Base-by-base conservation (phyloP, 2,797 vertebrate genomes). In the Rhinophrynus dorsalis region DNA sequence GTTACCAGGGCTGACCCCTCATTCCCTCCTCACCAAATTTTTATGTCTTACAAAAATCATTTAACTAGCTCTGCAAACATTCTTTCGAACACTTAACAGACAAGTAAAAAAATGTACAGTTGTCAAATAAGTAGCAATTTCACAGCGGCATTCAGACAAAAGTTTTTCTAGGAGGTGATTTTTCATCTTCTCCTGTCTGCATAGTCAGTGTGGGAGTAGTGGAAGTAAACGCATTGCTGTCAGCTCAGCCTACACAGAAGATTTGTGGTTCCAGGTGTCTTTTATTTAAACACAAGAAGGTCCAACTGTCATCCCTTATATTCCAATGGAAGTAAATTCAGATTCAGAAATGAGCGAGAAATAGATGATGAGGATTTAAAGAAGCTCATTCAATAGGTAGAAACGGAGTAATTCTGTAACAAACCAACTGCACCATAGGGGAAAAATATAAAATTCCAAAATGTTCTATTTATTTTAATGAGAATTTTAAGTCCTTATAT, bases 201-300 rank as follows among this genome's bases (percentile, higher is more conserved):
- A 26, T 27, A 32, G 38, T 62, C 18, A 54, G 55, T 24, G 65
- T 60, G 60, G 70, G 70, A 64, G 60, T 65, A 69, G 48, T 42
- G 44, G 12, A 51, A 20, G 20, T 20, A 42, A 61, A 68, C 65
- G 59, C 12, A 55, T 45, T 58, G 35, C 51, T 35, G 59, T 64
- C 52, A 58, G 24, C 52, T 35, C 40, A 66, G 24, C 37, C 55
- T 52, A 65, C 66, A 70, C 50, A 38, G 65, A 29, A 32, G 38
- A 26, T 47, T 18, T 55, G 59, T 48, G 67, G 40, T 40, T 54
- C 35, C 37, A 72, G 68, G 74, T 61, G 62, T 45, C 64, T 73
- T 42, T 15, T 64, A 61, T 45, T 35, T 54, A 27, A 26, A 44
- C 2, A 61, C 30, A 18, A 15, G 23, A 65, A 20, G 11, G 45